Conservation (phyloP, 2,797 vertebrate species). For the Falco concolor region DNA sequence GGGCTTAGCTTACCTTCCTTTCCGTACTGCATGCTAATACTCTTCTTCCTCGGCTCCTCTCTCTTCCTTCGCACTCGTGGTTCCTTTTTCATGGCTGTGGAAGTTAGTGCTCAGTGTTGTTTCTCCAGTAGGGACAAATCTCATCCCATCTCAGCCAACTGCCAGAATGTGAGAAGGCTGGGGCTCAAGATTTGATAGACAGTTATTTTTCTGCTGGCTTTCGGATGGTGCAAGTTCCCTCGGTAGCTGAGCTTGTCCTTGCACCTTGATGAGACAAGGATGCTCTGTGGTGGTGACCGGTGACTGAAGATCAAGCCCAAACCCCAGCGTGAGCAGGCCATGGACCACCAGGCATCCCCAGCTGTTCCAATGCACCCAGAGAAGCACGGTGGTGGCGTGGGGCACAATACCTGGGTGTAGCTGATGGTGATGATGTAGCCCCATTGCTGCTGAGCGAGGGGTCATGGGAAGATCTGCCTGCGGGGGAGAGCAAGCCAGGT, state of each 20-base stretch:
- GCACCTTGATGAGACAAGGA: not conserved
- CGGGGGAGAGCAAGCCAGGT: not conserved
- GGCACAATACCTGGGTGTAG: not conserved
- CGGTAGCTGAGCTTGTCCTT: not conserved
- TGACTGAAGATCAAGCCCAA: not conserved
- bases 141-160: not conserved
- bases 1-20: not conserved
- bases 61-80: fast-evolving
- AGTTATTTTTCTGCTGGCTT: not conserved
- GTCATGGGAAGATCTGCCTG: not conserved
- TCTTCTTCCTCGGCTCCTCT: not conserved
- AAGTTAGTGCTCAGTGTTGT: not conserved
- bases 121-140: not conserved
- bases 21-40: not conserved
- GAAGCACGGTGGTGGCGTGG: fast-evolving
- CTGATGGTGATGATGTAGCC: not conserved
- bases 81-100: not conserved
- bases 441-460: not conserved
- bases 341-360: not conserved
- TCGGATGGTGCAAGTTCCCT: not conserved
- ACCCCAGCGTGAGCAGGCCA: fast-evolving
- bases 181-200: not conserved
- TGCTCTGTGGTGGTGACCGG: not conserved
- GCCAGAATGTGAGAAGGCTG: fast-evolving
- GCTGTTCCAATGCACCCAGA: not conserved